Evolutionary conservation across 92 coral and sea anemone species (phyloP), one percentile per base, ranked within the genome.

Genomic region (Phenganax subtilis): DNA sequence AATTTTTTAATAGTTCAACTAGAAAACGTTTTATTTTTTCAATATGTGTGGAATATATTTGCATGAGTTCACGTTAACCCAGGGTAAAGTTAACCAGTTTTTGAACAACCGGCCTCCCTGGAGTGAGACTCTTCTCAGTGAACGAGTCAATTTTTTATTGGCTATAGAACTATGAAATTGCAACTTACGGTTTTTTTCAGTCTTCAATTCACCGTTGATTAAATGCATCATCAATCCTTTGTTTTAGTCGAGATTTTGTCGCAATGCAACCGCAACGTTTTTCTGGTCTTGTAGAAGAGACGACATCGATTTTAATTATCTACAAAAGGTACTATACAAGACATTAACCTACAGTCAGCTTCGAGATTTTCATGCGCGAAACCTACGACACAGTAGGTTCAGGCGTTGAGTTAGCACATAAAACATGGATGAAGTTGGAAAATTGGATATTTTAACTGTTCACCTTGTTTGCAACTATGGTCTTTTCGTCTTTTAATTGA

Each of bases 261-360:
- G 98, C 16, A 93, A 93, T 76, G 97, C 98, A 61, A 87, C 85
- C 4, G 89, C 93, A 4, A 86, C 94, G 10, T 90, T 93, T 28
- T 88, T 93, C 12, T 93, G 98, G 98, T 91, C 98, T 27, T 89
- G 91, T 67, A 91, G 84, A 53, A 85, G 98, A 55, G 98, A 93
- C 80, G 98, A 93, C 69, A 86, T 93, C 53, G 98, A 93, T 81
- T 93, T 93, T 81, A 93, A 93, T 62, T 93, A 71, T 75, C 85
- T 93, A 53, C 85, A 87, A 62, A 93, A 93, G 97, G 98, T 91
- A 72, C 58, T 75, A 16, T 20, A 52, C 65, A 59, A 59, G 0
- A 14, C 25, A 14, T 59, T 59, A 59, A 6, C 65, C 25, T 37
- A 37, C 47, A 37, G 5, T 37, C 47, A 37, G 47, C 47, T 37